Percentiles rank a stretch among this genome's conserved stretches.
These are phyloP conservation scores for Syrrhaptes paradoxus DNA, from an alignment of 2,113 vertebrate genomes.

Conservation along the genomic window DNA sequence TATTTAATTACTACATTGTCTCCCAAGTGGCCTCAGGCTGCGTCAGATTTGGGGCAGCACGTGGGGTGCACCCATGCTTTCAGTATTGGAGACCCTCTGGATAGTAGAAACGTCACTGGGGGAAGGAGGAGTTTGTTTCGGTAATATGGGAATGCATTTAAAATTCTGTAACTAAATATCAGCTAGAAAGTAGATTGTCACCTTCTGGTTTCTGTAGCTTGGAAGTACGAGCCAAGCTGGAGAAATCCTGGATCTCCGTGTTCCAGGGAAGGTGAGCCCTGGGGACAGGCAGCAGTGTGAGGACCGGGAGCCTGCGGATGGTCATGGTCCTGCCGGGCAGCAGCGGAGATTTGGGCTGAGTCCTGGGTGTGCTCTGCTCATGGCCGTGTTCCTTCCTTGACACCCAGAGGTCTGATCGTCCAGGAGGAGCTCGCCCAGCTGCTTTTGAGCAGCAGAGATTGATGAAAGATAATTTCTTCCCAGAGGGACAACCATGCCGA, in stretches of 20 bases:
- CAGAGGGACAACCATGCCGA: rapidly evolving
- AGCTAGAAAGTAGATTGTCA: neutral
- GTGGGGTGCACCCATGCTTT: neutral
- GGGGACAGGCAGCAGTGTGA: neutral
- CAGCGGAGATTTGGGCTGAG: neutral
- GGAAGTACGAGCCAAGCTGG: neutral
- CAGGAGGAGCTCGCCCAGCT: neutral
- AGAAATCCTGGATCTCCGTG: neutral
- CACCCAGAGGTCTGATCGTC: neutral
- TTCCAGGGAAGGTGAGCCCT: neutral
- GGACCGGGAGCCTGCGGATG: neutral
- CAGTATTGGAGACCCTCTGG: rapidly evolving
- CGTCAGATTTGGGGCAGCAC: neutral
- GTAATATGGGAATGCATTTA: neutral
- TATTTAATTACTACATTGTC: neutral
- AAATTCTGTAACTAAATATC: neutral
- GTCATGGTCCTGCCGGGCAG: rapidly evolving
- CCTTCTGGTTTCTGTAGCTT: neutral
- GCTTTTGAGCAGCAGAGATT: neutral
- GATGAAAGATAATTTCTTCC: neutral
- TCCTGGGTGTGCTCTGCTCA: neutral
- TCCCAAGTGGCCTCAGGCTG: neutral
- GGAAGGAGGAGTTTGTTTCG: neutral
- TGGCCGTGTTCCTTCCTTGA: neutral
- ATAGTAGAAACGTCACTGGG: rapidly evolving